Evolutionary conservation across 2,888 invertebrate species (phyloP).

Genomic region (Thereva unica): DNA sequence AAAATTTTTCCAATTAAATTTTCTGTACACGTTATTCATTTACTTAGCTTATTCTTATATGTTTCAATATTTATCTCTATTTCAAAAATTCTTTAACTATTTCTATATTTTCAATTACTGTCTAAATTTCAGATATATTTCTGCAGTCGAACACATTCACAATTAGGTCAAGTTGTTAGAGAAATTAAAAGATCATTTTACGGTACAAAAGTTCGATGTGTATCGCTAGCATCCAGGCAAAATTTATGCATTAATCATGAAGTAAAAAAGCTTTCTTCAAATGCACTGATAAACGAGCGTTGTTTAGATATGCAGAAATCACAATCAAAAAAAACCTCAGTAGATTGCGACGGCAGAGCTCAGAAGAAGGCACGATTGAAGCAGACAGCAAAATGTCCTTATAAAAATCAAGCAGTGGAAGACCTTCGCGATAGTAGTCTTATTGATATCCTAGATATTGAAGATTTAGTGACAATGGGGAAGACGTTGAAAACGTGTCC

Average conservation of each 20-base stretch:
- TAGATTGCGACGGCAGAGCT: conserved; percentile 65
- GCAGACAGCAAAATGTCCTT: conserved; percentile 67
- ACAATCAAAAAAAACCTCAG: conserved; percentile 57
- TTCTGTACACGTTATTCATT: no score
- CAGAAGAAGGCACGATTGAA: conserved; percentile 66
- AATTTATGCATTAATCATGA: conserved; percentile 87
- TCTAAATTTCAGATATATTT: conserved; percentile 75
- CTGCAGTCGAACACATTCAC: conserved; percentile 96
- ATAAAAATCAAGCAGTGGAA: conserved; percentile 68
- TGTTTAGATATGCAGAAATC: conserved; percentile 80
- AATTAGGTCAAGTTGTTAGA: conserved; percentile 90
- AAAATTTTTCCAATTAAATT: no score
- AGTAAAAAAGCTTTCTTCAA: conserved; percentile 73
- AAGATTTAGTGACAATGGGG: conserved; percentile 76
- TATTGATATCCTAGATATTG: conserved; percentile 80
- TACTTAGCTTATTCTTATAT: no score
- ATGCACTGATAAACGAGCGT: conserved; percentile 86
- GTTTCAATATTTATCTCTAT: no score
- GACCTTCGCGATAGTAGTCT: conserved; percentile 68
- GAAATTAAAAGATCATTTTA: conserved; percentile 86
- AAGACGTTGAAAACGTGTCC: conserved; percentile 81
- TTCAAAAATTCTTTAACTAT: no score
- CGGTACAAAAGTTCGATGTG: conserved; percentile 69
- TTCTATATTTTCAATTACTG: no score
- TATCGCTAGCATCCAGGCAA: conserved; percentile 87